A percentile compares a stretch with the other conserved stretches of the same genome.
These are phyloP conservation scores for Neopelma chrysocephalum DNA, from an alignment of 2,797 vertebrate genomes.

Conservation along the genomic window DNA sequence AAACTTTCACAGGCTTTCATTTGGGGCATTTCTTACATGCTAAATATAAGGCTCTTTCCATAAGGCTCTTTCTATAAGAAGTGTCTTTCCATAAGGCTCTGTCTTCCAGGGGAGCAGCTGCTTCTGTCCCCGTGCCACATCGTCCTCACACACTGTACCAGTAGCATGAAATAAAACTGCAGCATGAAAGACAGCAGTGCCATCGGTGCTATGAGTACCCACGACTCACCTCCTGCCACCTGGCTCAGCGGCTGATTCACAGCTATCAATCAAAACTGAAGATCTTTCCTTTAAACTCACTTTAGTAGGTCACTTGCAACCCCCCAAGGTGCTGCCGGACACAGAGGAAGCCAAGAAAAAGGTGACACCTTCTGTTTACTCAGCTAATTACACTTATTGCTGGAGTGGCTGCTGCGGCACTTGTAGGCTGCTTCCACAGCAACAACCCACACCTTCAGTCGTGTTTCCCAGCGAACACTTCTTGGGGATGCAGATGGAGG, in stretches of 20 bases:
- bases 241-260: background rate
- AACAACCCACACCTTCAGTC: accelerated
- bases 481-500: background rate
- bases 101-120: background rate
- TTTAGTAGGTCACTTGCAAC: background rate
- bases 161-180: background rate
- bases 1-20: background rate
- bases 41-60: background rate
- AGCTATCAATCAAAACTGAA: background rate
- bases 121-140: background rate
- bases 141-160: accelerated
- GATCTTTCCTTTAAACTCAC: background rate
- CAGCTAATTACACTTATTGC: slow-evolving; percentile 52
- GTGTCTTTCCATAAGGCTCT: background rate
- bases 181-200: background rate
- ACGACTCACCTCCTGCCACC: background rate
- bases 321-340: background rate
- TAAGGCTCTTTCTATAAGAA: background rate
- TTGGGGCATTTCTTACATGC: background rate
- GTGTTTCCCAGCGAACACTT: background rate
- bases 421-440: background rate
- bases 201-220: accelerated
- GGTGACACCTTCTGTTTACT: slow-evolving; percentile 70
- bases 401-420: accelerated
- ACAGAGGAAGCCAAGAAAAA: slow-evolving; percentile 47